phyloP scores from a whole-genome alignment of 2,888 invertebrate genomes.

The Parelbella ahira region DNA sequence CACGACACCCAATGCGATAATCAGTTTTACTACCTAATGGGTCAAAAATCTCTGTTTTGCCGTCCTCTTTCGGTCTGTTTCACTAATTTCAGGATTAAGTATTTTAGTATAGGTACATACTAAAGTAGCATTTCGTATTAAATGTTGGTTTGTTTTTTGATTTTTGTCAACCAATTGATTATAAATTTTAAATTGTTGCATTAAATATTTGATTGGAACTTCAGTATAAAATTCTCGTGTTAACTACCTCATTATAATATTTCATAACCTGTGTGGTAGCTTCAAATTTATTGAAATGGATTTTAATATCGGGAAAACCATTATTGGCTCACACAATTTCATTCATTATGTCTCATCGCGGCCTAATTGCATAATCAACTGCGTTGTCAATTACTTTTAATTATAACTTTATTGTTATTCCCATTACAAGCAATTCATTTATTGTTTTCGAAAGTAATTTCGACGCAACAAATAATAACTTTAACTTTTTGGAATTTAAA shows the following conservation, averaged over 20 bases:
- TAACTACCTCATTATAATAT: slow-evolving; percentile 4
- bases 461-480: slow-evolving; percentile 3
- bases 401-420: slow-evolving; percentile 19
- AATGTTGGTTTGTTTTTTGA: no score
- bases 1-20: no score
- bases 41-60: no score
- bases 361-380: slow-evolving; percentile 21
- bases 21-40: no score
- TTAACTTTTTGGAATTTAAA: slow-evolving; percentile 13
- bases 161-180: no score
- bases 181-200: no score
- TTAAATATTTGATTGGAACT: no score
- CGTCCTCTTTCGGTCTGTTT: no score
- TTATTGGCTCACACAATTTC: slow-evolving; percentile 19
- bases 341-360: slow-evolving; percentile 13
- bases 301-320: slow-evolving; percentile 14
- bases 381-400: slow-evolving; percentile 15
- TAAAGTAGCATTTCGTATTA: no score
- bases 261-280: slow-evolving; percentile 4
- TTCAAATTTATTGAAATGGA: slow-evolving; percentile 14
- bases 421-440: slow-evolving; percentile 13
- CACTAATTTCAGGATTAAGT: no score
- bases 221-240: no score
- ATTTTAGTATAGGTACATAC: no score
- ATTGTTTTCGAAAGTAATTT: slow-evolving; percentile 17